Evolutionary conservation across 2,797 vertebrate species (phyloP), one percentile per base, ranked within the genome.

Genomic region (Eulemur albifrons): DNA sequence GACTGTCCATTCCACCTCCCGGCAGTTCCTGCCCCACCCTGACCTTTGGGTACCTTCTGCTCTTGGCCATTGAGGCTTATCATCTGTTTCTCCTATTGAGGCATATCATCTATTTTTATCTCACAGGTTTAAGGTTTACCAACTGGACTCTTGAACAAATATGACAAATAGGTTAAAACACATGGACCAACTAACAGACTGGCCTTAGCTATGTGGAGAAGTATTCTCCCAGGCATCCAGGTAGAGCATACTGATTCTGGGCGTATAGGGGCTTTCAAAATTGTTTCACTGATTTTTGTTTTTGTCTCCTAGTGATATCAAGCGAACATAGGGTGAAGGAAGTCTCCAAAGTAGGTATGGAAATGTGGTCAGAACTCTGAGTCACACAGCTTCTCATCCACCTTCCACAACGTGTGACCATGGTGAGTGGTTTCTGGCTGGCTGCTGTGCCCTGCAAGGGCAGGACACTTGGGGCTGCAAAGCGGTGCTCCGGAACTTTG

Each of bases 261-360:
- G 20, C 5, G 85, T 40, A 38, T 0, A 70, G 21, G 61, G 67
- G 63, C 30, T 80, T 52, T 48, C 52, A 84, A 79, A 93, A 61
- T 79, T 35, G 12, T 61, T 92, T 80, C n/a, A 52, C 13, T 92
- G 61, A 63, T 65, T 82, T 95, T 85, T 82, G 18, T 76, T 67
- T 93, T 23, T 93, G 40, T 88, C 57, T 88, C 63, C 43, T 89
- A 73, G 93, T 54, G 69, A 54, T 59, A 59, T 18, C 14, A 38
- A 30, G 13, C n/a, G 61, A 88, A 89, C 92, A 72, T 5, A 32
- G 32, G 20, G 13, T 15, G 3, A n/a, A 82, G 70, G 63, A 93
- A 17, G 4, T 63, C 63, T 15, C 25, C 18, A 54, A 80, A 54
- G n/a, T 35, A 45, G 38, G 13, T 79, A 27, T 10, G 23, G 52